Conservation (phyloP, 2,888 invertebrate species). For the Dasysyrphus tricinctus region DNA sequence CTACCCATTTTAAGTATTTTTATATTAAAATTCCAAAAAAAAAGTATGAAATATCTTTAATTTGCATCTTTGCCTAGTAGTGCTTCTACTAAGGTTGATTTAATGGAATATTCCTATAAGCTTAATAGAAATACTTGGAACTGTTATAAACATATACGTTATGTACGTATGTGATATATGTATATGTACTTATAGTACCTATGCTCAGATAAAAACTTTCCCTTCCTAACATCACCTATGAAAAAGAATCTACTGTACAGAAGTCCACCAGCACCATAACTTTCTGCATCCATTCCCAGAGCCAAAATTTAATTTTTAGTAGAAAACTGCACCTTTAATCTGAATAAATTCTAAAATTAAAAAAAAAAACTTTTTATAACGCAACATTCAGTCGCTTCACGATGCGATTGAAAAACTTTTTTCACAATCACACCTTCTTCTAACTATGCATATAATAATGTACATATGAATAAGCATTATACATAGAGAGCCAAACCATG, state of each 20-base stretch:
- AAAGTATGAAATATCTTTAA: too few relatives aligned
- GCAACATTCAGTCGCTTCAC: slow-evolving; percentile 1
- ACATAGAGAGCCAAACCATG: slow-evolving; percentile 25
- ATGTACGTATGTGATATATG: too few relatives aligned
- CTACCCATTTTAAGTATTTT: too few relatives aligned
- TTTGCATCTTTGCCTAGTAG: too few relatives aligned
- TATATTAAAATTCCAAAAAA: too few relatives aligned
- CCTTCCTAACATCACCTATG: background rate
- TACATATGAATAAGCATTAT: background rate
- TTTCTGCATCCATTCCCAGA: background rate
- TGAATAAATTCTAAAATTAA: slow-evolving; percentile 50
- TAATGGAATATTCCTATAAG: slow-evolving; percentile 23
- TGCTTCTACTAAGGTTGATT: background rate
- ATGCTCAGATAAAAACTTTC: background rate
- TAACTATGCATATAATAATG: too few relatives aligned
- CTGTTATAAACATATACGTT: slow-evolving; percentile 1
- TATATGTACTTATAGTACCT: slow-evolving; percentile 25
- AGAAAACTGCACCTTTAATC: slow-evolving; percentile 45
- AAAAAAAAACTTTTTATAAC: slow-evolving; percentile 28
- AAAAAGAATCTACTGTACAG: background rate
- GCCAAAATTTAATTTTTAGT: slow-evolving; percentile 40
- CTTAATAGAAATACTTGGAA: slow-evolving; percentile 27
- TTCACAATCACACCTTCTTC: slow-evolving; percentile 1
- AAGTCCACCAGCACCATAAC: background rate
- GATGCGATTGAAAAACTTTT: slow-evolving; percentile 37